phyloP scores from a whole-genome alignment of 2,888 invertebrate genomes.

The Drosophila phalerata region DNA sequence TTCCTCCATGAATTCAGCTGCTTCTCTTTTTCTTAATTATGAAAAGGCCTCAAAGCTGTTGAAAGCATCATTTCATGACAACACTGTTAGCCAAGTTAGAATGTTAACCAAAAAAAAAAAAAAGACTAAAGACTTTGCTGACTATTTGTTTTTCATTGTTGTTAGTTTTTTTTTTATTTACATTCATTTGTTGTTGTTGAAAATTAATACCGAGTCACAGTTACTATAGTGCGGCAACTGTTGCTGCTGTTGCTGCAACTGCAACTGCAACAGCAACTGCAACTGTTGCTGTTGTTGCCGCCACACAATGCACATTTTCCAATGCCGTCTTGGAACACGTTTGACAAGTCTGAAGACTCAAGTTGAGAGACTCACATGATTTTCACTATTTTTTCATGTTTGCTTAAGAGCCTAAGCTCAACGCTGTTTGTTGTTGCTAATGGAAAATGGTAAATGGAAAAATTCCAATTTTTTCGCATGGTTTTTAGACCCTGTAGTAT shows the following conservation, averaged over 20 bases:
- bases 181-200: slow-evolving; percentile 31
- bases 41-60: slow-evolving; percentile 28
- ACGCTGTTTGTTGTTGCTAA: slow-evolving; percentile 41
- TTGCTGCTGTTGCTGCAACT: slow-evolving; percentile 18
- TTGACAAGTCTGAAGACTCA: slow-evolving; percentile 72
- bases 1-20: slow-evolving; percentile 86
- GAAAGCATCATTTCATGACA: slow-evolving; percentile 44
- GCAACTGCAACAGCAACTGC: slow-evolving; percentile 37
- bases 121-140: slow-evolving; percentile 34
- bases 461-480: slow-evolving; percentile 64
- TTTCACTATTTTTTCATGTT: slow-evolving; percentile 81
- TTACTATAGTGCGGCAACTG: slow-evolving; percentile 39
- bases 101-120: neutral
- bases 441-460: slow-evolving; percentile 65
- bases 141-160: slow-evolving; percentile 55
- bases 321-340: slow-evolving; percentile 77
- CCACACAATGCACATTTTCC: slow-evolving; percentile 58
- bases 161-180: slow-evolving; percentile 18
- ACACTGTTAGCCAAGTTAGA: slow-evolving; percentile 26
- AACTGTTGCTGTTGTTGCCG: slow-evolving; percentile 34
- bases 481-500: slow-evolving; percentile 1
- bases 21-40: slow-evolving; percentile 27
- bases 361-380: slow-evolving; percentile 70
- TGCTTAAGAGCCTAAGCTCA: slow-evolving; percentile 51
- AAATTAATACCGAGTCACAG: slow-evolving; percentile 67